A percentile compares a stretch with the other conserved stretches of the same genome.
These are phyloP conservation scores for Paracanthobrama guichenoti DNA, from an alignment of 2,113 vertebrate species.

Conservation along the genomic window DNA sequence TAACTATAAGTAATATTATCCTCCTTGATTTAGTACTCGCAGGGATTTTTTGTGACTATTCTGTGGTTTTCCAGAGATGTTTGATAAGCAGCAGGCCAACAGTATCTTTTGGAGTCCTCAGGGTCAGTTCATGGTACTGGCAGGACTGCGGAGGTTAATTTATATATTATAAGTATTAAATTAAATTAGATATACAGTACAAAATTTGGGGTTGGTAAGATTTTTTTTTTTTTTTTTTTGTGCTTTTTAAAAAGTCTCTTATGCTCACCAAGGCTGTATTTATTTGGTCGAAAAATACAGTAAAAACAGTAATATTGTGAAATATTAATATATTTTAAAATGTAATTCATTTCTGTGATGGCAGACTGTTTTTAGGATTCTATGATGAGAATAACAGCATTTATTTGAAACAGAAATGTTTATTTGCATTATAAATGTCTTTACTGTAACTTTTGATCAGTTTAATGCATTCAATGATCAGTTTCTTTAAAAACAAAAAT, in stretches of 20 bases:
- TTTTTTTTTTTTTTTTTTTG: neutral
- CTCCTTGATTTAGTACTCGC: neutral
- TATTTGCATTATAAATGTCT: no score
- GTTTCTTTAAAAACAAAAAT: no score
- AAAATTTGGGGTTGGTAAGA: neutral
- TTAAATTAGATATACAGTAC: neutral
- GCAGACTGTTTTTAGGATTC: no score
- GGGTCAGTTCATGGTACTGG: slow-evolving; percentile 94
- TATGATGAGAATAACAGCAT: no score
- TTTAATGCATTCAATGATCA: no score
- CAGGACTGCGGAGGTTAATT: slow-evolving; percentile 92
- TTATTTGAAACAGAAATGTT: no score
- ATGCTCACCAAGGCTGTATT: neutral
- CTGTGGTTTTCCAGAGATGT: slow-evolving; percentile 79
- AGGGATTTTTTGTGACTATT: neutral
- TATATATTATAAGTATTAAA: neutral
- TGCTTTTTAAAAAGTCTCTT: neutral
- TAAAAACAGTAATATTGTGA: neutral
- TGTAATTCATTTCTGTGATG: no score
- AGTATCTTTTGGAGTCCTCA: slow-evolving; percentile 99
- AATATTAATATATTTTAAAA: no score
- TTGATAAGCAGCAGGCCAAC: slow-evolving; percentile 98
- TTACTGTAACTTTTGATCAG: no score
- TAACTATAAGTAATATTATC: neutral
- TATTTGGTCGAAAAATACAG: neutral